Percentiles rank a stretch among this genome's conserved stretches.
These are phyloP conservation scores for Pachyuromys duprasi DNA, from an alignment of 2,797 vertebrate genomes.

Conservation along the genomic window DNA sequence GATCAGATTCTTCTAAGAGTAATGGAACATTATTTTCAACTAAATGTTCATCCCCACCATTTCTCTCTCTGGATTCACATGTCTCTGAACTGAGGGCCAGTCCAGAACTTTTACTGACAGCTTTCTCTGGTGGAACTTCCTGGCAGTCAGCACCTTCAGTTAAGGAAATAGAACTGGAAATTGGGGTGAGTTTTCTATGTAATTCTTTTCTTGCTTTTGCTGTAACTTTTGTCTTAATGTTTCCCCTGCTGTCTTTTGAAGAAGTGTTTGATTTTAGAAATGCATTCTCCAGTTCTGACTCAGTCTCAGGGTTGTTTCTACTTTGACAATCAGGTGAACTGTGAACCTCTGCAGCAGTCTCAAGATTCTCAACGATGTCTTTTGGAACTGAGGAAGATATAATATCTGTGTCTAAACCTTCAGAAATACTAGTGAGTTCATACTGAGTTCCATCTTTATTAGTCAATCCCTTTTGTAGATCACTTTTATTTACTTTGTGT, in stretches of 20 bases:
- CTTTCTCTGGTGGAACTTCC: slow-evolving; percentile 77
- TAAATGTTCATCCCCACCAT: slow-evolving; percentile 64
- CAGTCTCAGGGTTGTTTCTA: slow-evolving; percentile 75
- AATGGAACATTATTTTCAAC: slow-evolving; percentile 79
- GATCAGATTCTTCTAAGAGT: slow-evolving; percentile 88
- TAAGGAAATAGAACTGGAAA: slow-evolving; percentile 91
- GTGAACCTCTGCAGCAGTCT: slow-evolving; percentile 93
- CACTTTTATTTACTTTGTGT: slow-evolving; percentile 77
- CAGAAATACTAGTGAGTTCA: slow-evolving; percentile 85
- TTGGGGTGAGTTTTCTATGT: slow-evolving; percentile 95
- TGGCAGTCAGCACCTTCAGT: slow-evolving; percentile 82
- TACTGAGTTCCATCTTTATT: slow-evolving; percentile 84
- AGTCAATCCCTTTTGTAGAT: slow-evolving; percentile 83
- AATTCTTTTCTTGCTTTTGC: slow-evolving; percentile 94
- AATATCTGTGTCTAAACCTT: slow-evolving; percentile 95
- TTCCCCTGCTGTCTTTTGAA: slow-evolving; percentile 84
- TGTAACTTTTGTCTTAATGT: slow-evolving; percentile 80
- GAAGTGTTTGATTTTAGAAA: slow-evolving; percentile 74
- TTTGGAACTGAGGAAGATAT: slow-evolving; percentile 96
- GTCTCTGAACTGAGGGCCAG: slow-evolving; percentile 72
- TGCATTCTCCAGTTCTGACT: slow-evolving; percentile 77
- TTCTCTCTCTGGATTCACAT: slow-evolving; percentile 79
- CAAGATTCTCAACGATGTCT: slow-evolving; percentile 96
- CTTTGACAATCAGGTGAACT: slow-evolving; percentile 87
- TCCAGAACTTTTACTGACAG: slow-evolving; percentile 62